Conservation (phyloP, 2,888 invertebrate genomes). For the Alentia gelatinosa region DNA sequence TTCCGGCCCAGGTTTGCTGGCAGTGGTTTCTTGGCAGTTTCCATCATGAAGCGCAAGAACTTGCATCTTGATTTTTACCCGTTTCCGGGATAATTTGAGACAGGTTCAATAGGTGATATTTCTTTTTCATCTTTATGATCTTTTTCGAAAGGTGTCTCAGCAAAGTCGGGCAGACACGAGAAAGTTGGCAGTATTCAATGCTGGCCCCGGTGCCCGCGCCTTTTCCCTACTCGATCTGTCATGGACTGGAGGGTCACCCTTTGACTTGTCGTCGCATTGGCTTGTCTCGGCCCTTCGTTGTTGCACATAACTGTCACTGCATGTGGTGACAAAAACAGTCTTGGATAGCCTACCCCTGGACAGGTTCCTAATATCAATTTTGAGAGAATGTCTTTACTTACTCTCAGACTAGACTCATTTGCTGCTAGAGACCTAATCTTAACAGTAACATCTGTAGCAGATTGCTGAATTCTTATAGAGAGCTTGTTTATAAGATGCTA, state of each 20-base stretch:
- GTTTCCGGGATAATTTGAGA: background rate
- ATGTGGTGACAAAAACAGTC: background rate
- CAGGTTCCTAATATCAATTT: no score
- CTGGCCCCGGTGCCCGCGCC: no score
- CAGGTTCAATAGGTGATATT: background rate
- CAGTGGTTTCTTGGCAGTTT: constrained; percentile 10
- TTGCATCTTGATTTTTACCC: background rate
- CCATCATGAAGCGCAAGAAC: background rate
- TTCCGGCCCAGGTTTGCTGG: background rate
- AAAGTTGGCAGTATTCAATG: no score
- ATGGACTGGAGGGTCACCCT: background rate
- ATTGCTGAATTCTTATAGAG: no score
- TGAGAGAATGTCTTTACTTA: no score
- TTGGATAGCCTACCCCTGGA: background rate
- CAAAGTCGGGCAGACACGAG: no score
- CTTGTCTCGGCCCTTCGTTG: background rate
- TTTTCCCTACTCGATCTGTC: background rate
- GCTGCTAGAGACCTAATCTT: no score
- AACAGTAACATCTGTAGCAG: no score
- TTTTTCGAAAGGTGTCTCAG: no score
- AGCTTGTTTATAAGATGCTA: no score
- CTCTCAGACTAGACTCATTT: no score
- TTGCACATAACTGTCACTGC: background rate
- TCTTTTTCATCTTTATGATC: no score
- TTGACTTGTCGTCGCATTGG: background rate